phyloP scores from a whole-genome alignment of 2,888 invertebrate genomes.

The Chloromyia formosa region DNA sequence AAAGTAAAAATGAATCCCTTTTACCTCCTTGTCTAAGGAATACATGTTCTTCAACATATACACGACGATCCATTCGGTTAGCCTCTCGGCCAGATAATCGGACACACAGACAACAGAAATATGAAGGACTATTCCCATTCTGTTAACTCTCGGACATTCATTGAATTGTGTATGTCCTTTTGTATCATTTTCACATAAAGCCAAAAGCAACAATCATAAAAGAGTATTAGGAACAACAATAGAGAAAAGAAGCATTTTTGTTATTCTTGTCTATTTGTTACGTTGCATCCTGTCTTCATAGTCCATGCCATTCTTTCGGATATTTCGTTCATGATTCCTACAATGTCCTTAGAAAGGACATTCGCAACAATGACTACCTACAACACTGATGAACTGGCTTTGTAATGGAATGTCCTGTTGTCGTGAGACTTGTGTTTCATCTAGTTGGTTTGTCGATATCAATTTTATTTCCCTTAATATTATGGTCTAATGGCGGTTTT shows the following conservation, averaged over 20 bases:
- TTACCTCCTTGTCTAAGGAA: neutral
- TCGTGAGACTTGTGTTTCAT: neutral
- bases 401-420: conserved; percentile 5
- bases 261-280: neutral
- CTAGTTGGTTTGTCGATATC: neutral
- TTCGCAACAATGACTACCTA: neutral
- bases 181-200: neutral
- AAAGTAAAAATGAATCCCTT: conserved; percentile 9
- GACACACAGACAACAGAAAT: neutral
- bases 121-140: neutral
- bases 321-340: conserved; percentile 4
- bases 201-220: neutral
- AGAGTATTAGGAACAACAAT: neutral
- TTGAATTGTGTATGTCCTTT: conserved; percentile 5
- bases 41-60: neutral
- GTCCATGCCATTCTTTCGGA: neutral
- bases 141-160: conserved; percentile 6
- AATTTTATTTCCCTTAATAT: neutral
- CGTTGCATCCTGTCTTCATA: conserved; percentile 7
- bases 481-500: neutral
- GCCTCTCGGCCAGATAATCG: neutral
- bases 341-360: neutral
- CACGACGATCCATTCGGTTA: conserved; percentile 6
- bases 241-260: conserved; percentile 5
- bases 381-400: neutral